Conservation (phyloP, 1,140 invertebrate species). For the Drosophila prosaltans region DNA sequence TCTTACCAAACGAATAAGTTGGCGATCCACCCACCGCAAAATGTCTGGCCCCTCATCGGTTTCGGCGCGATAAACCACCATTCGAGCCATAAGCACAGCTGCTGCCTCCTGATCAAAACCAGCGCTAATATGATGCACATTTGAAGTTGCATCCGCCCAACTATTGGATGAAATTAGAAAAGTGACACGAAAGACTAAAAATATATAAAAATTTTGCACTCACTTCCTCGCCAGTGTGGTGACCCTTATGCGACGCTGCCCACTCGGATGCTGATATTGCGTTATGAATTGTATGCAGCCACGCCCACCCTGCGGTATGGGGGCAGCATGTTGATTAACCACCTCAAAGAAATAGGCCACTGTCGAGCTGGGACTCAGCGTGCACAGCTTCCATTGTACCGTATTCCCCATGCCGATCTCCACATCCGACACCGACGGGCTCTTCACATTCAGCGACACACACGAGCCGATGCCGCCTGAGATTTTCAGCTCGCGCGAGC, state of each 20-base stretch:
- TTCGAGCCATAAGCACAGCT: conserved; percentile 97
- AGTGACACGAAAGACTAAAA: not conserved
- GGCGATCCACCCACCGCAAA: conserved; percentile 98
- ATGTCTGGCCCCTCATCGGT: conserved; percentile 98
- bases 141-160: conserved; percentile 92
- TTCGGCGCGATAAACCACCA: conserved; percentile 98
- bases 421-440: conserved; percentile 95
- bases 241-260: conserved; percentile 96
- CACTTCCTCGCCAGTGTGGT: conserved; percentile 98
- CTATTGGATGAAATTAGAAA: conserved; percentile 78
- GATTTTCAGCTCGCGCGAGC: conserved; percentile 93
- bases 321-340: conserved; percentile 97
- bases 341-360: conserved; percentile 98
- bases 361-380: conserved; percentile 95
- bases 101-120: conserved; percentile 99
- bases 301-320: conserved; percentile 96
- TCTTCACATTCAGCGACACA: conserved; percentile 96
- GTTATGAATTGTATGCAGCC: conserved; percentile 99
- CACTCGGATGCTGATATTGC: conserved; percentile 99
- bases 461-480: conserved; percentile 97
- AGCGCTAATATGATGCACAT: conserved; percentile 92
- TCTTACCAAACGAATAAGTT: conserved; percentile 96
- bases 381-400: conserved; percentile 99
- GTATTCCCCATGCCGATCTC: conserved; percentile 99
- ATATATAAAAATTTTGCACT: conserved; percentile 43